Base-by-base conservation (phyloP, 2,888 invertebrate genomes). In the Oscheius sp. region DNA sequence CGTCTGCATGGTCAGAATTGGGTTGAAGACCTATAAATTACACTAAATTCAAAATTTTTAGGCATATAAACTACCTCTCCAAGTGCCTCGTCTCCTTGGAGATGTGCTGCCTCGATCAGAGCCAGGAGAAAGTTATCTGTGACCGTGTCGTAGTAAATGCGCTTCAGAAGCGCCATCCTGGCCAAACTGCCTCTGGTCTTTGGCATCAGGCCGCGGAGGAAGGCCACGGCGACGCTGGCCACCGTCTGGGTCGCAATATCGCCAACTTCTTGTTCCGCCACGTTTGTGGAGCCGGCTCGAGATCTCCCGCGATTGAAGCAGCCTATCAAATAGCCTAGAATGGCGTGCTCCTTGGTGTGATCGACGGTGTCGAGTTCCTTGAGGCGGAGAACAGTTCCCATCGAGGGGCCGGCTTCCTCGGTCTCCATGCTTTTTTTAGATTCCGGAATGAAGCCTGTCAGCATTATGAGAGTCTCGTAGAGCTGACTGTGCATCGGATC, bases 21-120 rank as follows among this genome's bases (percentile, higher is more conserved):
- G 85, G 66, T 82, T 76, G 73, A 85, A 85, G 5, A 81, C 72
- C 76, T 76, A 29, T 42, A 80, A 73, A 57, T 48, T 5, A 21
- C 21, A 21, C 21, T 21, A 21, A 21, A 21, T 21, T 21, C 21
- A 21, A 21, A 21, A 21, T 21, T 21, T 21, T 21, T 21, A 21
- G 21, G 21, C 21, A 21, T 21, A 21, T 21, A 21, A 29, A 48
- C 32, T 10, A 72, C 72, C 62, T 72, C 72, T n/a, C 29, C n/a
- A 1, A 72, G 62, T 1, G 72, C 35, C 4, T n/a, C 53, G 0
- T 29, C 48, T 5, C 47, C 72, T 50, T 48, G 47, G 29, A 11
- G 13, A 5, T 2, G 9, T 10, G 47, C 35, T 9, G 35, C 33
- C 32, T 33, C 59, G 32, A 77, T 50, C 11, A 77, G 35, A 7